Conservation (phyloP, 2,113 vertebrate species). For the Mobula birostris region DNA sequence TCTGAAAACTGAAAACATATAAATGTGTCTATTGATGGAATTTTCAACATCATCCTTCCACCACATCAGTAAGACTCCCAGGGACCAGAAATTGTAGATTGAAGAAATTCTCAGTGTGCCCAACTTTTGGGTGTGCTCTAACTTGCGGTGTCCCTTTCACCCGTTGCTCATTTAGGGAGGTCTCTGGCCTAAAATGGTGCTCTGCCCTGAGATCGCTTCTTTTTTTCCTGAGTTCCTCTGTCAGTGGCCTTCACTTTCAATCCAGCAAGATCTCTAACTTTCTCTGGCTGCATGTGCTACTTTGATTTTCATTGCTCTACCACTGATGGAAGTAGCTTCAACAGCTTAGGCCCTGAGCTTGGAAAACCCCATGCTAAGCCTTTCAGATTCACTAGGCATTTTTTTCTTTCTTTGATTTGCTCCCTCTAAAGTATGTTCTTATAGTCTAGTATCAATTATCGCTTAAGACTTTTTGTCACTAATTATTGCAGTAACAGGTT, state of each 20-base stretch:
- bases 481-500: neutral
- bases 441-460: neutral
- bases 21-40: neutral
- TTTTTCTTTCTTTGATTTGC: neutral
- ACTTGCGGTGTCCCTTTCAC: neutral
- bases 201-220: too few relatives aligned
- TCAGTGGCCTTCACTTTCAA: neutral
- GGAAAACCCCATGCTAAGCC: neutral
- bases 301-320: neutral
- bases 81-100: neutral
- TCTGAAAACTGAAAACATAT: neutral
- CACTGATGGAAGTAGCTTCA: neutral
- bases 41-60: neutral
- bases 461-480: neutral
- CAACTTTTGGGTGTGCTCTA: neutral
- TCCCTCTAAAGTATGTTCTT: neutral
- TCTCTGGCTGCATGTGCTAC: neutral
- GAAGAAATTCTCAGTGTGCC: neutral
- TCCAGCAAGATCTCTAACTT: neutral
- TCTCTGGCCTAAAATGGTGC: neutral
- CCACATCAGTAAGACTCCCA: neutral
- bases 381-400: neutral
- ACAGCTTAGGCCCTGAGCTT: neutral
- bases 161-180: neutral
- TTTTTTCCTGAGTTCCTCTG: neutral